Conservation (phyloP, 2,888 invertebrate genomes). For the Chrysopilus asiliformis region DNA sequence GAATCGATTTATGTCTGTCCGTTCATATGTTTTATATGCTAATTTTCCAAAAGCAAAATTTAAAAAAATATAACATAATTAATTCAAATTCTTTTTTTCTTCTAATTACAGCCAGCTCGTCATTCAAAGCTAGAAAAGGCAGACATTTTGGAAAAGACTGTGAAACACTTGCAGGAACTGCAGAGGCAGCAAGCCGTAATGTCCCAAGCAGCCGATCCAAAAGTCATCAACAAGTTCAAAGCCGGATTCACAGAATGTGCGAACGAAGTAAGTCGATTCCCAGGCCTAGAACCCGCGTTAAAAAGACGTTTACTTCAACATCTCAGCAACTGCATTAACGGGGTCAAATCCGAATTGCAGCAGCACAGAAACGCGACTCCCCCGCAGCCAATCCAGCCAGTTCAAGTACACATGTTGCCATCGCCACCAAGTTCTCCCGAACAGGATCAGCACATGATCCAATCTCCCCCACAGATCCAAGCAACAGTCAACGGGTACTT, state of each 20-base stretch:
- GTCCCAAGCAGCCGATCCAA: conserved; percentile 71
- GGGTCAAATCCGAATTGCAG: conserved; percentile 32
- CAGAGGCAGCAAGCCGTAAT: conserved; percentile 77
- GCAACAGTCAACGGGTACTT: conserved; percentile 42
- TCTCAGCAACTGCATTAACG: conserved; percentile 53
- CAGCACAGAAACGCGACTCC: conserved; percentile 20
- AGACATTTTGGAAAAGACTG: conserved; percentile 89
- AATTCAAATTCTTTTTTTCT: conserved; percentile 9
- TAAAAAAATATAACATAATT: conserved; percentile 2
- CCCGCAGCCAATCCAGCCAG: conserved; percentile 26
- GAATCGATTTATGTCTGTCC: too few species aligned
- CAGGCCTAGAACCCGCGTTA: conserved; percentile 58
- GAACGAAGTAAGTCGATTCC: conserved; percentile 61
- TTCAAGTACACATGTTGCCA: conserved; percentile 46
- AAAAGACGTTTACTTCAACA: conserved; percentile 63
- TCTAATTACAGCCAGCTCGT: conserved; percentile 62
- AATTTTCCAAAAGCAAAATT: too few species aligned
- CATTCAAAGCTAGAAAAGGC: conserved; percentile 94
- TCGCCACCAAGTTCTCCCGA: conserved; percentile 34
- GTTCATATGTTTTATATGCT: too few species aligned
- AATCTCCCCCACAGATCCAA: conserved; percentile 27
- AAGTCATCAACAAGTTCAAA: conserved; percentile 70
- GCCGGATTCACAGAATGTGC: conserved; percentile 83
- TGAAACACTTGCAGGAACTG: conserved; percentile 78
- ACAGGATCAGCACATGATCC: conserved; percentile 25